Evolutionary conservation across 2,888 invertebrate genomes (phyloP).

Genomic region (Limnephilus auricula): DNA sequence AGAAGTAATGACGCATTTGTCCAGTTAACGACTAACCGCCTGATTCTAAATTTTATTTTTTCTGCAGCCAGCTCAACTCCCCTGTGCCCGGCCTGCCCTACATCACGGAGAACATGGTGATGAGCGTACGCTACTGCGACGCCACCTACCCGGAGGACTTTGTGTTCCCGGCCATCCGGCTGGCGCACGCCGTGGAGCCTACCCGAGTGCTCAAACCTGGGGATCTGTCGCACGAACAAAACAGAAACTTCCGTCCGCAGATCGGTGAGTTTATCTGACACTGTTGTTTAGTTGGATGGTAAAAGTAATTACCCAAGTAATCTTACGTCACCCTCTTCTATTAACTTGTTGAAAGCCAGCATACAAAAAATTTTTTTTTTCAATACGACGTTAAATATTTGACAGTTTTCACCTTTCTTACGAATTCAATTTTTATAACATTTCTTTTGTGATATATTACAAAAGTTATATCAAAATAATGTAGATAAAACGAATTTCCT

Average conservation of each 20-base stretch:
- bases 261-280: slow-evolving; percentile 76
- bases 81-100: slow-evolving; percentile 85
- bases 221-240: slow-evolving; percentile 81
- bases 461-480: no score
- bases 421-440: no score
- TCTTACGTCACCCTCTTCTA: not conserved
- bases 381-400: no score
- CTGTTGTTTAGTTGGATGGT: not conserved
- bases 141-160: slow-evolving; percentile 86
- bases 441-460: no score
- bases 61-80: slow-evolving; percentile 79
- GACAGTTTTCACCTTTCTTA: no score
- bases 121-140: slow-evolving; percentile 87
- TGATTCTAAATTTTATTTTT: slow-evolving; percentile 27
- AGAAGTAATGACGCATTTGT: no score
- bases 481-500: no score
- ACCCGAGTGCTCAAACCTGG: slow-evolving; percentile 87
- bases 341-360: no score
- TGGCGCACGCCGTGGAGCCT: slow-evolving; percentile 84
- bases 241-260: slow-evolving; percentile 86
- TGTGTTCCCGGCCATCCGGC: slow-evolving; percentile 86
- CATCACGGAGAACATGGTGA: slow-evolving; percentile 78
- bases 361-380: no score
- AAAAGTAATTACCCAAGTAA: not conserved
- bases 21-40: not conserved